phyloP scores from a whole-genome alignment of 2,888 invertebrate species.

The Tenthredo livida region DNA sequence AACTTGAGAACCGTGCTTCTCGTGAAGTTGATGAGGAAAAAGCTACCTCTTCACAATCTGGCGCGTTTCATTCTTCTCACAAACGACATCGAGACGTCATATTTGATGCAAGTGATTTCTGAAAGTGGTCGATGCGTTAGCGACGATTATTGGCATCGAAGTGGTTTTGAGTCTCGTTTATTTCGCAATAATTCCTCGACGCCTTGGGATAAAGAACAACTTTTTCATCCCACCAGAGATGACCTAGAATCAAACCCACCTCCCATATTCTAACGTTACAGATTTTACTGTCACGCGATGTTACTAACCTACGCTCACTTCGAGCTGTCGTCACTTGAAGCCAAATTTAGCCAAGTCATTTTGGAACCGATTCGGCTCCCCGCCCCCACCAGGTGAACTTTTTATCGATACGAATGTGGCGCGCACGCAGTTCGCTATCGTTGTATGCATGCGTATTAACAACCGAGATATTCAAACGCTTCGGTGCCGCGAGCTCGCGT shows the following conservation, averaged over 20 bases:
- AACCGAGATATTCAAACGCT: background rate
- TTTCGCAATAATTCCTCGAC: background rate
- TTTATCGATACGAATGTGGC: background rate
- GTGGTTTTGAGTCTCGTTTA: background rate
- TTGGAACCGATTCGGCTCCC: background rate
- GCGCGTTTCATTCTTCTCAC: background rate
- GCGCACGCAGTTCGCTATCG: background rate
- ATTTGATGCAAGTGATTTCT: background rate
- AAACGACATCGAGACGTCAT: background rate
- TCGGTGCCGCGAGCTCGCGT: background rate
- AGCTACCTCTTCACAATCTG: background rate
- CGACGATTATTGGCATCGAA: background rate
- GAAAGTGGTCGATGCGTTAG: background rate
- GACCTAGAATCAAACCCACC: slow-evolving; percentile 9
- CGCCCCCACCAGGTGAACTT: background rate
- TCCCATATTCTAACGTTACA: background rate
- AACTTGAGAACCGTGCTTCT: too few relatives aligned
- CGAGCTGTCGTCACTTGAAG: background rate
- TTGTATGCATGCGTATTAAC: background rate
- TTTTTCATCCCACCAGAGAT: slow-evolving; percentile 14
- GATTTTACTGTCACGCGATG: background rate
- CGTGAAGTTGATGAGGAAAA: background rate
- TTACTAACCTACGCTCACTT: slow-evolving; percentile 39
- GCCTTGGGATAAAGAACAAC: background rate
- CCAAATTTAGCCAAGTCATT: slow-evolving; percentile 2